Base-by-base conservation (phyloP, 2,113 vertebrate species). In the Ictalurus punctatus region DNA sequence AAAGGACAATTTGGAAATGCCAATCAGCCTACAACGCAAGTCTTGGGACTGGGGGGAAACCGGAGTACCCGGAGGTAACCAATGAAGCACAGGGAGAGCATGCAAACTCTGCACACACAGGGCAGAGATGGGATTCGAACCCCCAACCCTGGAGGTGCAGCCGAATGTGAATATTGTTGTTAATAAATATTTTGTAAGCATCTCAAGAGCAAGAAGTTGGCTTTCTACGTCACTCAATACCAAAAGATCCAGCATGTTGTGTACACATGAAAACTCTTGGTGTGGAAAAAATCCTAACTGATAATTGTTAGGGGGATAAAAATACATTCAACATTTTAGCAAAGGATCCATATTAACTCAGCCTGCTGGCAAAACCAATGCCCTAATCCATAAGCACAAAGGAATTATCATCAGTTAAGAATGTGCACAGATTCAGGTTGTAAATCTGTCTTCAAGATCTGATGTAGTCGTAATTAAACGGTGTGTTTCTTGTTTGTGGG, bases 141-240 rank as follows among this genome's bases (percentile, higher is more conserved):
- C 44, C 44, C 44, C 44, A 48, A 48, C 48, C 1, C 0, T 9
- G 48, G 7, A 48, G 48, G 48, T 48, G 48, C 48, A 9, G 8
- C 25, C 30, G 63, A 27, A 67, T 54, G 16, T 48, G 65, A 84
- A 67, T 27, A 63, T 83, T 59, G 30, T 84, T 30, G 27, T 44
- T 84, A 67, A 48, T 67, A 17, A 71, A 13, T 58, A 58, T 74
- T 85, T 54, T 58, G 3, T 85, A 7, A 21, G n/a, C 56, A 63
- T 25, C 61, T 23, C 61, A 27, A 21, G 10, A 78, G 54, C 86
- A 59, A 40, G 34, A 14, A 58, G 8, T 59, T 56, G 54, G 52
- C 23, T 87, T 90, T 71, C 69, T 21, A 23, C 37, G 54, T 87
- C 84, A 59, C 78, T 54, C 25, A 80, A 61, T 54, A 83, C 61